These are phyloP conservation scores for Oreortyx pictus DNA, from an alignment of 2,797 vertebrate species.

Conservation along the genomic window DNA sequence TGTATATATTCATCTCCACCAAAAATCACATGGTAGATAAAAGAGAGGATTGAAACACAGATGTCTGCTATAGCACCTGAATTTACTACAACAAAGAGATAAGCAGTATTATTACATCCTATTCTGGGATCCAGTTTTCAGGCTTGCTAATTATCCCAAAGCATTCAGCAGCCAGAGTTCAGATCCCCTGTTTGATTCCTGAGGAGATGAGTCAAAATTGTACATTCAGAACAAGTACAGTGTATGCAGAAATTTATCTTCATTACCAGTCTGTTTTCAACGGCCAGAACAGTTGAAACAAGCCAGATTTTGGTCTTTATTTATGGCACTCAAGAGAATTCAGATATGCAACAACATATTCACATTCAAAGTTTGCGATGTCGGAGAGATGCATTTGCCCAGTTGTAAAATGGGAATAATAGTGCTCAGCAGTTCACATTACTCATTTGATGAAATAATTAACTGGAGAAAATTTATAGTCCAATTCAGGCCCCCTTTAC, in stretches of 20 bases:
- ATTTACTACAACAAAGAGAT: conserved; percentile 2
- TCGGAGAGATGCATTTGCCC: neutral
- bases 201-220: neutral
- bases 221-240: conserved; percentile 43
- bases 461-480: conserved; percentile 50
- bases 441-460: conserved; percentile 62
- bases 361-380: neutral
- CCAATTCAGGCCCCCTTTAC: conserved; percentile 15
- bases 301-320: conserved; percentile 25
- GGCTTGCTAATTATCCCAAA: conserved; percentile 37
- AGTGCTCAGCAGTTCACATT: conserved; percentile 22
- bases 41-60: conserved; percentile 1
- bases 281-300: conserved; percentile 34
- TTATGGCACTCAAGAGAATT: conserved; percentile 20
- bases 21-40: neutral
- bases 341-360: conserved; percentile 43
- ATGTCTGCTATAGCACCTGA: neutral
- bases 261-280: conserved; percentile 54
- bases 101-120: neutral
- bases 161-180: conserved; percentile 15
- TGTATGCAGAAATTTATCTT: conserved; percentile 52
- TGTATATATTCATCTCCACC: neutral
- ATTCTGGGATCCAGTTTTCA: neutral
- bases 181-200: conserved; percentile 12
- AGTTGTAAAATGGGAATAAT: conserved; percentile 46